Conservation (phyloP, 2,888 invertebrate species). For the Onchidella celtica region DNA sequence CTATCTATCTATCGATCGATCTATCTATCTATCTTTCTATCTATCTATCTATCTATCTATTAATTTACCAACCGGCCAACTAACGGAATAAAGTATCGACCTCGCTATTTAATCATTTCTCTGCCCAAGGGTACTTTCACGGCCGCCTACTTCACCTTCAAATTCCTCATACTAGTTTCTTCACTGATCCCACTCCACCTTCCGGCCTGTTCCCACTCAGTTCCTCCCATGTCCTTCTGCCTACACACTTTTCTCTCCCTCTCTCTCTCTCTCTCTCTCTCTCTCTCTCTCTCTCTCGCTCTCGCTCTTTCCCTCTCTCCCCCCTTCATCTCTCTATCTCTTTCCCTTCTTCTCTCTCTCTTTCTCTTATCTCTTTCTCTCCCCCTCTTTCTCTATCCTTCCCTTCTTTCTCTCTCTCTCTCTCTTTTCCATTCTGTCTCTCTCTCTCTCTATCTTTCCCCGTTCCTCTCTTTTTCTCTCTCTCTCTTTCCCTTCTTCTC, state of each 20-base stretch:
- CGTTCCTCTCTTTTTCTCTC: background rate
- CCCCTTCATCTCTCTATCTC: background rate
- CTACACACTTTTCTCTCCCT: background rate
- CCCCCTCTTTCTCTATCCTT: background rate
- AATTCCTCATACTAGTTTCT: too few species aligned
- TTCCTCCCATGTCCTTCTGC: too few species aligned
- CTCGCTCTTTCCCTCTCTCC: background rate
- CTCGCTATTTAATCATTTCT: too few species aligned
- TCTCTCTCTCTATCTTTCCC: background rate
- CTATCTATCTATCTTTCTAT: too few species aligned
- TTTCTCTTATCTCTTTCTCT: constrained; percentile 1
- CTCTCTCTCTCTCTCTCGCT: background rate
- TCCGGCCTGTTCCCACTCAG: too few species aligned
- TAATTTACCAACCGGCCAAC: too few species aligned
- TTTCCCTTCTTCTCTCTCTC: background rate
- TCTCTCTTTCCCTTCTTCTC: constrained; percentile 8
- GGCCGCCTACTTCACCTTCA: too few species aligned
- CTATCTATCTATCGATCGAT: too few species aligned
- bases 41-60: too few species aligned
- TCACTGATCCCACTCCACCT: too few species aligned
- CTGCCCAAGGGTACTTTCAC: too few species aligned
- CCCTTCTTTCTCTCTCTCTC: background rate
- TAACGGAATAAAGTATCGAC: too few species aligned
- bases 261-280: background rate
- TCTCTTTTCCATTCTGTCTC: background rate